These are phyloP conservation scores for Protula sp. DNA, from an alignment of 2,888 invertebrate genomes.

Conservation along the genomic window DNA sequence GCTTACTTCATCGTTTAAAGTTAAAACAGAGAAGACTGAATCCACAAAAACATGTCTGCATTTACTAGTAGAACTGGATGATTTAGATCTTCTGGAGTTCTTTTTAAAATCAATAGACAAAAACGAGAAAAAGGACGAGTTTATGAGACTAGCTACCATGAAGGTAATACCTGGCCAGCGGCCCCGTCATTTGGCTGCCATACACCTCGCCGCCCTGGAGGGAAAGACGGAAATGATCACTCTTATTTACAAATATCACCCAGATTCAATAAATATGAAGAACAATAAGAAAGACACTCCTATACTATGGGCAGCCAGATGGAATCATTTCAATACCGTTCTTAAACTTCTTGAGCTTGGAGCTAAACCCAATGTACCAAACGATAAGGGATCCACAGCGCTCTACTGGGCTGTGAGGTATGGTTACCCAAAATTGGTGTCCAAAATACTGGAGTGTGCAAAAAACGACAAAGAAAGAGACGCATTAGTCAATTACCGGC, in stretches of 20 bases:
- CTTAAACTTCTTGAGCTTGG: conserved; percentile 15
- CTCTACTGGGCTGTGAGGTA: conserved; percentile 50
- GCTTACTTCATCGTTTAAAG: no score
- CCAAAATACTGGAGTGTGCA: conserved; percentile 33
- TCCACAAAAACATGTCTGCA: no score
- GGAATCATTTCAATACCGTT: conserved; percentile 31
- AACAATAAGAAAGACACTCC: conserved; percentile 45
- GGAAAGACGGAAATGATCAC: conserved; percentile 23
- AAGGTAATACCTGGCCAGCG: no score
- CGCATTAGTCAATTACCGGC: conserved; percentile 33
- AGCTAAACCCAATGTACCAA: conserved; percentile 35
- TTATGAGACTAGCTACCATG: no score
- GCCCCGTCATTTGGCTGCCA: conserved; percentile 25
- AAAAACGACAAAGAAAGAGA: no score
- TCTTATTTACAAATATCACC: conserved; percentile 10
- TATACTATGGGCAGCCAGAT: conserved; percentile 47
- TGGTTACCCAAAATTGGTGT: conserved; percentile 34
- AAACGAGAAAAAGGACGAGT: no score
- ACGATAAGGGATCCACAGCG: conserved; percentile 49
- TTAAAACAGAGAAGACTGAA: no score
- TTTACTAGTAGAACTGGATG: no score
- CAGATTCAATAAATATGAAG: conserved; percentile 13
- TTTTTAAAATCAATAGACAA: no score
- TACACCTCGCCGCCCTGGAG: conserved; percentile 29
- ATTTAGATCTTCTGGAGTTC: no score